phyloP scores from a whole-genome alignment of 2,797 vertebrate species.

The Notolabrus celidotus region DNA sequence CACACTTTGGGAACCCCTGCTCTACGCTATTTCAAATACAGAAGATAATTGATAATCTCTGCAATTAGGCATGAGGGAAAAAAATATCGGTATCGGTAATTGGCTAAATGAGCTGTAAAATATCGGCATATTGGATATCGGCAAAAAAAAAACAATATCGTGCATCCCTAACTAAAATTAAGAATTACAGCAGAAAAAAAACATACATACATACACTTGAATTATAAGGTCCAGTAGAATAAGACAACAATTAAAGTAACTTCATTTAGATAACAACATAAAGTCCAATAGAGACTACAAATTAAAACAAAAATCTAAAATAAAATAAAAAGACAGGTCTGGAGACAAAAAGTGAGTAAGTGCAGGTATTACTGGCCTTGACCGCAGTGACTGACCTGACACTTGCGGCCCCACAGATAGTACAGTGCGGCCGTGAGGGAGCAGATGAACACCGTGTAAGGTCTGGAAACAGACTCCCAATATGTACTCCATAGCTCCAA shows the following conservation, averaged over 20 bases:
- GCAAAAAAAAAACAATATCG: neutral
- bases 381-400: conserved; percentile 80
- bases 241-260: no score
- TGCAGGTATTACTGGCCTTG: neutral
- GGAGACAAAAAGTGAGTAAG: neutral
- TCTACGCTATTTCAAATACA: no score
- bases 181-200: no score
- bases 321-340: neutral
- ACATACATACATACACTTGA: neutral
- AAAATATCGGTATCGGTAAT: no score
- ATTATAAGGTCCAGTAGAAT: neutral
- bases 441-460: conserved; percentile 79
- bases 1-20: no score
- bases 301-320: neutral
- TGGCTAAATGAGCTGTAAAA: no score
- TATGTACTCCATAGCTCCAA: conserved; percentile 72
- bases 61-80: no score
- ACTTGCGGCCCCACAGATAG: conserved; percentile 80
- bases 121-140: no score
- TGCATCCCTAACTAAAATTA: neutral
- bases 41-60: no score
- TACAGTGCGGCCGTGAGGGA: conserved; percentile 77
- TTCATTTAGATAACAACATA: no score
- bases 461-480: conserved; percentile 76
- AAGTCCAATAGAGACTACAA: no score